Evolutionary conservation across 2,797 vertebrate species (phyloP), one percentile per base, ranked within the genome.

Genomic region (Galago senegalensis): DNA sequence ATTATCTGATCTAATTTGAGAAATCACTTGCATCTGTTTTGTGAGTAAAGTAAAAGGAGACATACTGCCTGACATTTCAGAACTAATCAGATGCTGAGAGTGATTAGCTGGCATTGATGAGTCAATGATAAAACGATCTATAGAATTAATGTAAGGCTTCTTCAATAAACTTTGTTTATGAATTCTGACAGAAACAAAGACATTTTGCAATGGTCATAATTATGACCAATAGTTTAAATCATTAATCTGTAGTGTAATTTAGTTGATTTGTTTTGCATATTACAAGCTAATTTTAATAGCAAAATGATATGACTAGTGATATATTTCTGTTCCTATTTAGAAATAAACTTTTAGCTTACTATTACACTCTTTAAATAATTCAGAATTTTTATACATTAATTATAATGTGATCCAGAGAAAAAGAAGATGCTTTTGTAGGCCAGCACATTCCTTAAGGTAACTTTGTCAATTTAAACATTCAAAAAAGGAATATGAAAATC

Each of bases 81-180:
- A 98, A 98, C 97, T 98, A 99, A 98, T 98, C 97, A 99, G 99
- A 98, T 98, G 97, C 98, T 98, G 98, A 98, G 98, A 98, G 98
- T 98, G 99, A 98, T 99, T 98, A 98, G 98, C 98, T 98, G 96
- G 98, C 90, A 97, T 96, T 96, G 97, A 98, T 98, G 98, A 98
- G 96, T 98, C 97, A 98, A 96, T 98, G 98, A 98, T 93, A 98
- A 99, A 98, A 96, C 98, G 99, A 99, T 99, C 98, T 98, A 98
- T 98, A 97, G 95, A 97, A 95, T 98, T 98, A 98, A 98, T 96
- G 97, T 96, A 98, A 98, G 98, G 96, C 95, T 98, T 98, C 96
- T 97, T 93, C n/a, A 97, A 98, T 98, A 98, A 98, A 96, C 95
- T 98, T 95, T 97, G 58, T 58, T 98, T 96, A 98, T 93, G 98